Conservation (phyloP, 2,888 invertebrate genomes). For the Folsomia manolachei region DNA sequence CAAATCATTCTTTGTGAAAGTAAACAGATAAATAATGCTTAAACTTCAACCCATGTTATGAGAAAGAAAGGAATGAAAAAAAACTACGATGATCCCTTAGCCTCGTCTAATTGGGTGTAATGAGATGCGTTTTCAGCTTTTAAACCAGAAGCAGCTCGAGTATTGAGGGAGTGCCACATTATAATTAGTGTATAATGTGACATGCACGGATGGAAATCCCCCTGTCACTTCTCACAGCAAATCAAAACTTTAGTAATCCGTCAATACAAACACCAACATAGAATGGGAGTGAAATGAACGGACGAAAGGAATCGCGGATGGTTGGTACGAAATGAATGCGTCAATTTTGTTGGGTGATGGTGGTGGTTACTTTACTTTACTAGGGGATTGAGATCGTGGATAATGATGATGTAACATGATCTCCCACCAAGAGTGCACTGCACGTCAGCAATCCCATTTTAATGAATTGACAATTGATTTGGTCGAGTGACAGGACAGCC, state of each 20-base stretch:
- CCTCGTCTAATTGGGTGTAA: constrained; percentile 33
- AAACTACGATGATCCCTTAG: too few species aligned
- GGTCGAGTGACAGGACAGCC: too few species aligned
- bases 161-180: too few species aligned
- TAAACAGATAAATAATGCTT: too few species aligned
- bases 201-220: neutral
- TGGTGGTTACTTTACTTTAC: too few species aligned
- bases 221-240: neutral
- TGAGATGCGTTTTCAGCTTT: constrained; percentile 20
- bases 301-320: neutral
- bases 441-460: constrained; percentile 4
- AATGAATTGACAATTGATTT: neutral
- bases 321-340: too few species aligned
- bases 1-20: neutral
- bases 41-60: too few species aligned
- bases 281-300: neutral
- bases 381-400: neutral
- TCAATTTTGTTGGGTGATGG: too few species aligned
- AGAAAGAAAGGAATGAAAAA: too few species aligned
- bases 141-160: too few species aligned
- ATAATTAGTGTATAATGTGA: constrained; percentile 48
- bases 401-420: constrained; percentile 1
- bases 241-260: neutral
- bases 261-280: neutral
- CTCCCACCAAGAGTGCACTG: neutral